Conservation (phyloP, 2,113 vertebrate genomes). For the Chamaea fasciata region DNA sequence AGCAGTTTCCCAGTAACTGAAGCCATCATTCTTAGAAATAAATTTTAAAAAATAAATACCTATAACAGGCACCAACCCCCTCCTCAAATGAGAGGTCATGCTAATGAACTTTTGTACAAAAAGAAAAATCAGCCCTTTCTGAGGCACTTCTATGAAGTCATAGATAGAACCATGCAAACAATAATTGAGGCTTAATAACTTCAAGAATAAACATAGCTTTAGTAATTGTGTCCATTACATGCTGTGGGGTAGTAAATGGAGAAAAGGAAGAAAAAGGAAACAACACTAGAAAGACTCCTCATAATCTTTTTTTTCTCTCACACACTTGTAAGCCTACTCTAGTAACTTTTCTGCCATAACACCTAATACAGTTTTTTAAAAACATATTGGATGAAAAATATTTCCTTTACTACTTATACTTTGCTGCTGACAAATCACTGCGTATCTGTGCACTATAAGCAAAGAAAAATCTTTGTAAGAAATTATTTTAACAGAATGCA, state of each 20-base stretch:
- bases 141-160: not conserved
- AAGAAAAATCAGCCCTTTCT: not conserved
- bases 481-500: not conserved
- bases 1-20: not conserved
- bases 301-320: not conserved
- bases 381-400: not conserved
- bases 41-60: not conserved
- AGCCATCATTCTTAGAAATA: not conserved
- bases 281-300: not conserved
- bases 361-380: not conserved
- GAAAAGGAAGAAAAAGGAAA: not conserved
- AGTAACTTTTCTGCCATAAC: not conserved
- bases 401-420: not conserved
- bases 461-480: not conserved
- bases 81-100: not conserved
- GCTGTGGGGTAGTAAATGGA: not conserved
- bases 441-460: rapidly evolving
- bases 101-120: not conserved
- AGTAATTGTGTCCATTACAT: not conserved
- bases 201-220: not conserved
- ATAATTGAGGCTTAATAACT: not conserved
- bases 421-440: not conserved
- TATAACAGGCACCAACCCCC: not conserved
- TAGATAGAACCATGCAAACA: not conserved
- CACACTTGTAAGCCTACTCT: not conserved